A percentile compares a stretch with the other conserved stretches of the same genome.
Evolutionary conservation across 2,888 invertebrate genomes (phyloP).

Genomic region (Agrotis clavis): DNA sequence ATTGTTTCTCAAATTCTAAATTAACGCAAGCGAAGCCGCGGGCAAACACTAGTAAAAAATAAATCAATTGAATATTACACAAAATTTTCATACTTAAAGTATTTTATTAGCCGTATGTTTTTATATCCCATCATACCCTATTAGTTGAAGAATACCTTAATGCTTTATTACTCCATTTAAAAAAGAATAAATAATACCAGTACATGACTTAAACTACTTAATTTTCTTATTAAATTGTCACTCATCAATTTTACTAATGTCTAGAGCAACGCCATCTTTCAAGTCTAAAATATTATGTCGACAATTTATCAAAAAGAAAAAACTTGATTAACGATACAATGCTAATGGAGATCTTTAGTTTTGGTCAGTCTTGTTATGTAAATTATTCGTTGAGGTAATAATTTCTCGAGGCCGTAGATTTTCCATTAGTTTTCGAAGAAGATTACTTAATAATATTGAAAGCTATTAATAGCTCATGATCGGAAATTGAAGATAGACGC

Average conservation of each 20-base stretch:
- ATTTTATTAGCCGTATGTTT: no score
- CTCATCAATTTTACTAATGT: constrained; percentile 59
- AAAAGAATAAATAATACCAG: constrained; percentile 38
- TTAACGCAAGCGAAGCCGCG: no score
- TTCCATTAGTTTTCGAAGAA: constrained; percentile 48
- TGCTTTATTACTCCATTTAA: constrained; percentile 21
- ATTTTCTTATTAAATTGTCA: constrained; percentile 62
- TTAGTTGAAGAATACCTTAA: constrained; percentile 1
- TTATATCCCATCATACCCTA: not conserved
- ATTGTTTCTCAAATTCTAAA: no score
- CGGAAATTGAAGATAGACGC: constrained; percentile 32
- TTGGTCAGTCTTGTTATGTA: constrained; percentile 62
- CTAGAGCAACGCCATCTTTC: constrained; percentile 47
- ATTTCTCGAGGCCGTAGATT: constrained; percentile 57
- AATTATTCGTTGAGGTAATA: constrained; percentile 56
- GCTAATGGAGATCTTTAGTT: constrained; percentile 67
- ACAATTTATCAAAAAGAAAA: constrained; percentile 57
- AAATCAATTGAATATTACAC: no score
- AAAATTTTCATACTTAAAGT: no score
- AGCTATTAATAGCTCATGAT: constrained; percentile 46
- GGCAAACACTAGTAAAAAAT: no score
- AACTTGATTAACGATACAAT: constrained; percentile 62
- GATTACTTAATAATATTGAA: constrained; percentile 56
- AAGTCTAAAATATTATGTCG: constrained; percentile 54
- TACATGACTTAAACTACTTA: constrained; percentile 43